Evolutionary conservation across 2,888 invertebrate species (phyloP), one percentile per base, ranked within the genome.

Genomic region (Nebria salina): DNA sequence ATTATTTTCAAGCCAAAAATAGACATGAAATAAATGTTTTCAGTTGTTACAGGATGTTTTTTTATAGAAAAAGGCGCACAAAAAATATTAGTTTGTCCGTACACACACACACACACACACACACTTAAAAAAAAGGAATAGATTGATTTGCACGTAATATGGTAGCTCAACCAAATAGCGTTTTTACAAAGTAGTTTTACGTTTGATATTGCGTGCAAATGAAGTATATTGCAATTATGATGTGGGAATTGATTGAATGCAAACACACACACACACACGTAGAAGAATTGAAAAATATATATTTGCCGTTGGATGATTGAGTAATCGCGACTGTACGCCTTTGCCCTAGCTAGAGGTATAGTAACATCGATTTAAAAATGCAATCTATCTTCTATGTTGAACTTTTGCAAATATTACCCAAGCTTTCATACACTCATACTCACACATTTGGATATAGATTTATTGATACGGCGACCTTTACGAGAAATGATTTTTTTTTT

Each of bases 361-460:
- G 3, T 11, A 25, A 34, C 25, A 26, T 70, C 70, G 20, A 70
- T 70, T 70, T 70, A 70, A 15, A 70, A 70, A 70, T 34, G 70
- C 25, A 25, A 70, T 70, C 70, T 70, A 11, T 25, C 70, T 25
- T 70, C 34, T 70, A 6, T 26, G 34, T 70, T 20, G 70, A 70
- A 70, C 54, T 8, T 13, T 54, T 54, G 70, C 34, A 70, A 70
- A 70, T 70, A 70, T 70, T 70, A 70, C 54, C 68, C 68, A 68
- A 34, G 34, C 34, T 5, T 4, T 34, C 34, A 34, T 34, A 5
- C 34, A 34, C 34, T 4, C 34, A 34, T 5, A 34, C 34, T 34
- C 20, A 6, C 68, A 26, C 68, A 68, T 34, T 5, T 34, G 5
- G n/a, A 26, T 6, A 20, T 68, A 13, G 26, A 68, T 68, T 68